Evolutionary conservation across 2,888 invertebrate species (phyloP).

Genomic region (Pheosia gnoma): DNA sequence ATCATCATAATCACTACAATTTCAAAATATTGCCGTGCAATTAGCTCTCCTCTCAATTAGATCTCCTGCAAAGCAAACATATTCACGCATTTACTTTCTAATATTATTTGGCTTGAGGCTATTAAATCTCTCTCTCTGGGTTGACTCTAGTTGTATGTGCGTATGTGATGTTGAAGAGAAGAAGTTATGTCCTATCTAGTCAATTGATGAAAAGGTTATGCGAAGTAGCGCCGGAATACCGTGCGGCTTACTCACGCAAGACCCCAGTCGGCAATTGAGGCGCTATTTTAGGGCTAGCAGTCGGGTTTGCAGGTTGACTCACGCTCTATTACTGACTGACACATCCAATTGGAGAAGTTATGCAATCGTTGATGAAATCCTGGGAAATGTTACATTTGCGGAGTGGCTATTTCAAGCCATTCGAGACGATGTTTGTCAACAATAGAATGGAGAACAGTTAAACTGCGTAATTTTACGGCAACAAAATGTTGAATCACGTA

Average conservation of each 20-base stretch:
- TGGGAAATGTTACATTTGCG: constrained; percentile 8
- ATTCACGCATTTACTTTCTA: too few species aligned
- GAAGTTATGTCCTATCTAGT: neutral
- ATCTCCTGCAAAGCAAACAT: too few species aligned
- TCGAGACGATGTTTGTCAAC: constrained; percentile 2
- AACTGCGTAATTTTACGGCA: neutral
- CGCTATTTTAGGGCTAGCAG: constrained; percentile 50
- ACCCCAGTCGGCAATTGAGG: constrained; percentile 37
- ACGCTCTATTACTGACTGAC: constrained; percentile 23
- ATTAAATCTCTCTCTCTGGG: too few species aligned
- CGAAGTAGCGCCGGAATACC: constrained; percentile 38
- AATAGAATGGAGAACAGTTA: neutral
- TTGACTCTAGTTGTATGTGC: too few species aligned
- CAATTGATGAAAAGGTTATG: constrained; percentile 2
- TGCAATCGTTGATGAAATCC: constrained; percentile 24
- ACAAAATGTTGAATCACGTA: neutral
- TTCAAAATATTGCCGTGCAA: too few species aligned
- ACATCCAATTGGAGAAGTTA: constrained; percentile 25
- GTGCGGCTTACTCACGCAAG: constrained; percentile 48
- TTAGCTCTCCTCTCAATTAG: too few species aligned
- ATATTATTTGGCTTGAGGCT: too few species aligned
- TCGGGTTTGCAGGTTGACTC: constrained; percentile 30
- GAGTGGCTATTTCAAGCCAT: neutral
- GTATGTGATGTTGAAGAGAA: too few species aligned
- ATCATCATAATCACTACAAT: too few species aligned